A percentile compares a stretch with the other conserved stretches of the same genome.
These are phyloP conservation scores for Monomorium pharaonis DNA, from an alignment of 1,140 invertebrate species.

Conservation along the genomic window DNA sequence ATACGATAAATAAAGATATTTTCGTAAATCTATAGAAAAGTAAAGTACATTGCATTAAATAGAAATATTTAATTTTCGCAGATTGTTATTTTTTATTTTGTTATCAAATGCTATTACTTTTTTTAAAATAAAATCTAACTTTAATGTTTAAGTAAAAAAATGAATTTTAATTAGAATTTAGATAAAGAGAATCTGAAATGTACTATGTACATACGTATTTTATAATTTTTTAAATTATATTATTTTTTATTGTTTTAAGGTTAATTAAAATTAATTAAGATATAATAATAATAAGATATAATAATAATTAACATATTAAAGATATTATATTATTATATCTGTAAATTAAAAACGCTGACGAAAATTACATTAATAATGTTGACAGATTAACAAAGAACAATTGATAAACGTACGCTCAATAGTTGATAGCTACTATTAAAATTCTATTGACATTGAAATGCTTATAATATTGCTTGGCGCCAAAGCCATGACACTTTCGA, in stretches of 20 bases:
- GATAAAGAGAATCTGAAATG: background rate
- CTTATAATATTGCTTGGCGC: slow-evolving; percentile 4
- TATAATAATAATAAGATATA: too few species aligned
- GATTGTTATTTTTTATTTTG: background rate
- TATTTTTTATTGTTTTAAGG: background rate
- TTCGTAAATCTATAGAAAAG: background rate
- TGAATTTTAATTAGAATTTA: background rate
- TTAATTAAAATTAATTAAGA: background rate
- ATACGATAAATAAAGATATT: background rate
- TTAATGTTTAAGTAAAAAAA: background rate
- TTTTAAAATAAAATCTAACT: background rate
- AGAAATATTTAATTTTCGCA: slow-evolving; percentile 6
- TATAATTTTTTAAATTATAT: background rate
- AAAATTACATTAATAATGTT: background rate
- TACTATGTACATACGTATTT: background rate
- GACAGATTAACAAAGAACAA: background rate
- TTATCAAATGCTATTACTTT: background rate
- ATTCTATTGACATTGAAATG: slow-evolving; percentile 28
- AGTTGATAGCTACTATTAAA: background rate
- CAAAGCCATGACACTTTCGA: slow-evolving; percentile 15
- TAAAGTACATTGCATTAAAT: background rate
- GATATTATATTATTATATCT: too few species aligned
- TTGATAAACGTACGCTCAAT: background rate
- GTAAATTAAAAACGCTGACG: background rate
- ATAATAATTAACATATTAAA: too few species aligned